A percentile compares a stretch with the other conserved stretches of the same genome.
Evolutionary conservation across 2,113 vertebrate species (phyloP).

Genomic region (Platichthys stellatus): DNA sequence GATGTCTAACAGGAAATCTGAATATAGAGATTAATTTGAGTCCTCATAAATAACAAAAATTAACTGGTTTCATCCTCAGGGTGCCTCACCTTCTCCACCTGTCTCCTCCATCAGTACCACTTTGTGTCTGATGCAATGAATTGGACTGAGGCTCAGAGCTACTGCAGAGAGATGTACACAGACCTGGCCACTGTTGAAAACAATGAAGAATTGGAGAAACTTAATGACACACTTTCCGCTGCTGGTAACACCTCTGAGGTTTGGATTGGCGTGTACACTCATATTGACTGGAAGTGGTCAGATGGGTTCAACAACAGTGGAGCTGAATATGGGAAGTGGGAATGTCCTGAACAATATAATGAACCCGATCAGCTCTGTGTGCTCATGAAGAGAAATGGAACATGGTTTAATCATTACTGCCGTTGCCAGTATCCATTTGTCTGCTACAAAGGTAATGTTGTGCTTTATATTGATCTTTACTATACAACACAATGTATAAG

Average conservation of each 20-base stretch:
- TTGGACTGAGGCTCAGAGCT: conserved; percentile 20
- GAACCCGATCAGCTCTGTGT: neutral
- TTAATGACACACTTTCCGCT: neutral
- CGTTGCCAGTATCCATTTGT: accelerated
- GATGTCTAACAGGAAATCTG: neutral
- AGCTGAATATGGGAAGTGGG: neutral
- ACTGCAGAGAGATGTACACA: conserved; percentile 19
- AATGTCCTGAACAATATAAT: neutral
- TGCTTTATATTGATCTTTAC: neutral
- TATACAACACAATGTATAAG: neutral
- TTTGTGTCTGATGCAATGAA: neutral
- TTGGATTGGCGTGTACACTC: no score
- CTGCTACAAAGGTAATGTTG: neutral
- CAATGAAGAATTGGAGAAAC: neutral
- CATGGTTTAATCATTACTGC: neutral
- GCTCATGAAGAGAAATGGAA: accelerated
- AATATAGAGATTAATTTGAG: no score
- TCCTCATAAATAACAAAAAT: no score
- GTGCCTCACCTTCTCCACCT: neutral
- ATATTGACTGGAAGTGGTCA: conserved; percentile 14
- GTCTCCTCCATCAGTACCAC: conserved; percentile 19
- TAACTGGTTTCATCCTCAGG: neutral
- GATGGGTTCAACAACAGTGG: neutral
- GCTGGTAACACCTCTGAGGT: no score
- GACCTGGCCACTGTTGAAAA: conserved; percentile 16